Percentiles rank a stretch among this genome's conserved stretches.
These are phyloP conservation scores for Chromobotia macracanthus DNA, from an alignment of 2,797 vertebrate genomes.

Conservation along the genomic window DNA sequence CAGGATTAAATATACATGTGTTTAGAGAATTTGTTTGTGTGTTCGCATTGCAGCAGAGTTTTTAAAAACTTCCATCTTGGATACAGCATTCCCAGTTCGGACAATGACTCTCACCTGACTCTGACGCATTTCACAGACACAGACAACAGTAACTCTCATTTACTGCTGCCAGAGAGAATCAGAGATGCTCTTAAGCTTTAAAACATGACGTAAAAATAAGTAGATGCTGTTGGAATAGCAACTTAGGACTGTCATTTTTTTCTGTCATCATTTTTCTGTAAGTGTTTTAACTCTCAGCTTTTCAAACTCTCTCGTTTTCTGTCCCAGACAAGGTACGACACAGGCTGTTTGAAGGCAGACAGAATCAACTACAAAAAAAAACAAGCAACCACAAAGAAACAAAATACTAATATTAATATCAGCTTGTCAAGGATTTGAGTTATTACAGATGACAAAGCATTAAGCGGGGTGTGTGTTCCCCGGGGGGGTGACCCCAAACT, in stretches of 20 bases:
- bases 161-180: background rate
- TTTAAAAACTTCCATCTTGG: conserved; percentile 39
- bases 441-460: conserved; percentile 86
- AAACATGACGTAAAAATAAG: background rate
- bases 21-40: conserved; percentile 48
- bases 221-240: background rate
- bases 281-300: background rate
- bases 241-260: background rate
- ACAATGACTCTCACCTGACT: conserved; percentile 25
- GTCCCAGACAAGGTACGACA: background rate
- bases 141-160: conserved; percentile 9
- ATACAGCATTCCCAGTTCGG: conserved; percentile 18
- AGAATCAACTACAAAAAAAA: conserved; percentile 23
- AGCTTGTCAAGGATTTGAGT: conserved; percentile 77
- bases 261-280: background rate
- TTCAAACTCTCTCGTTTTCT: background rate
- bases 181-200: background rate
- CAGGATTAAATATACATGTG: conserved; percentile 70
- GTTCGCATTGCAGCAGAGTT: conserved; percentile 47
- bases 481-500: conserved; percentile 79
- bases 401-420: conserved; percentile 75
- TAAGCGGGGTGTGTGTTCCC: conserved; percentile 73
- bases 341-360: conserved; percentile 37
- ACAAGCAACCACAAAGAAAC: conserved; percentile 35
- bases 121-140: conserved; percentile 23